A percentile compares a stretch with the other conserved stretches of the same genome.
These are phyloP conservation scores for Tenodera sinensis DNA, from an alignment of 2,888 invertebrate genomes.

Conservation along the genomic window DNA sequence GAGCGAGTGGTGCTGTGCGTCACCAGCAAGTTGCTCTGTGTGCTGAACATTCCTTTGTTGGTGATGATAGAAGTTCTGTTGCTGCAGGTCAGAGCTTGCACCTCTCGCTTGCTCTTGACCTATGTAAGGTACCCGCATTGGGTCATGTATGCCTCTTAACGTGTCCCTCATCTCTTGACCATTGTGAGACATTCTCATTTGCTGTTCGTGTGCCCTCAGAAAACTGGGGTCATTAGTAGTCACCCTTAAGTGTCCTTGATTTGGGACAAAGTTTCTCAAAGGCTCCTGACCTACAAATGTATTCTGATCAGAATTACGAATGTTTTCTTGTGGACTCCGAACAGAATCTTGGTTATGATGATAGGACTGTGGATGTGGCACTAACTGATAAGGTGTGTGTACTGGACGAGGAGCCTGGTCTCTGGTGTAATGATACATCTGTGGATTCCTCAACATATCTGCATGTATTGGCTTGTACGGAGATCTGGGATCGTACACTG, in stretches of 20 bases:
- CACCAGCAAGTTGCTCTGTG: background rate
- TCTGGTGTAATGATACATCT: background rate
- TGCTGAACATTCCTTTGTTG: conserved; percentile 16
- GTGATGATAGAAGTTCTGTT: conserved; percentile 2
- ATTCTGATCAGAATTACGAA: background rate
- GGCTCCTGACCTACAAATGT: background rate
- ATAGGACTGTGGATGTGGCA: background rate
- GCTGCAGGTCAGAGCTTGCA: background rate
- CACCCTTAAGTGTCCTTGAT: background rate
- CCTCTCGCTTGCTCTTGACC: background rate
- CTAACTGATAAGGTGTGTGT: background rate
- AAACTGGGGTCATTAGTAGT: background rate
- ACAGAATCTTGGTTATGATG: background rate
- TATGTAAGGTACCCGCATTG: background rate
- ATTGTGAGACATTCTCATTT: background rate
- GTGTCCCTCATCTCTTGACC: background rate
- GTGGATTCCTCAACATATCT: background rate
- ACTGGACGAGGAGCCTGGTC: background rate
- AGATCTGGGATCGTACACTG: background rate
- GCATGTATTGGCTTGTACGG: conserved; percentile 2
- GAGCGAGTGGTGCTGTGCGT: background rate
- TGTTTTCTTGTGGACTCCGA: background rate
- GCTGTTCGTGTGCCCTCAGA: background rate
- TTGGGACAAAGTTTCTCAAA: background rate
- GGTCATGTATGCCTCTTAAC: background rate